These are phyloP conservation scores for Maccullochella peelii DNA, from an alignment of 2,113 vertebrate species.

Conservation along the genomic window DNA sequence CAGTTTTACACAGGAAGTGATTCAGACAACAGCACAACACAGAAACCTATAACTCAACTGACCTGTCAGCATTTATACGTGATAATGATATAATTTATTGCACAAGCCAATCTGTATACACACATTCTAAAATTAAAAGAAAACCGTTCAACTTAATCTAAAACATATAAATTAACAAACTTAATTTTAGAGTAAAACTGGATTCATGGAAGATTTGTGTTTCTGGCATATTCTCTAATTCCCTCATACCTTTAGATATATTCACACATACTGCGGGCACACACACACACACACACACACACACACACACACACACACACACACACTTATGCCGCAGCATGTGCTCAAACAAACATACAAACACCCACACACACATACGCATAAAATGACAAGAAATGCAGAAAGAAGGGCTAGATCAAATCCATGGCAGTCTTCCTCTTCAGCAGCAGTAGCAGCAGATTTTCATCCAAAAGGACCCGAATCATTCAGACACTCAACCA, in stretches of 20 bases:
- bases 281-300: conserved; percentile 19
- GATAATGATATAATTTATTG: conserved; percentile 88
- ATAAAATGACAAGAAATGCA: conserved; percentile 52
- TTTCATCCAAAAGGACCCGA: conserved; percentile 35
- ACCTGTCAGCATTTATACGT: conserved; percentile 64
- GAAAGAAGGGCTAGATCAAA: conserved; percentile 49
- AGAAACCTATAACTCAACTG: conserved; percentile 70
- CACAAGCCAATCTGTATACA: conserved; percentile 86
- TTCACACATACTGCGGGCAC: conserved; percentile 26
- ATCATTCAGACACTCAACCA: conserved; percentile 75
- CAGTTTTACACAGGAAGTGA: conserved; percentile 77
- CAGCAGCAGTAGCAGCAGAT: conserved; percentile 70
- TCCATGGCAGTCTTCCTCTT: conserved; percentile 74
- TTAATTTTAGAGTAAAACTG: conserved; percentile 56
- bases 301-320: conserved; percentile 4
- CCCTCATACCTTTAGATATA: conserved; percentile 70
- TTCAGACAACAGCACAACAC: conserved; percentile 58
- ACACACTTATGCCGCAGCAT: background rate
- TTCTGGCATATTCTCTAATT: conserved; percentile 61
- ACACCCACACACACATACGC: conserved; percentile 35
- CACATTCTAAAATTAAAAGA: conserved; percentile 68
- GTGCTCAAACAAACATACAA: conserved; percentile 10
- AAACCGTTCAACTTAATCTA: conserved; percentile 48
- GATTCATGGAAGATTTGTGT: conserved; percentile 71
- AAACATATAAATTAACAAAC: conserved; percentile 74